These are phyloP conservation scores for Adela reaumurella DNA, from an alignment of 2,888 invertebrate genomes.

Conservation along the genomic window DNA sequence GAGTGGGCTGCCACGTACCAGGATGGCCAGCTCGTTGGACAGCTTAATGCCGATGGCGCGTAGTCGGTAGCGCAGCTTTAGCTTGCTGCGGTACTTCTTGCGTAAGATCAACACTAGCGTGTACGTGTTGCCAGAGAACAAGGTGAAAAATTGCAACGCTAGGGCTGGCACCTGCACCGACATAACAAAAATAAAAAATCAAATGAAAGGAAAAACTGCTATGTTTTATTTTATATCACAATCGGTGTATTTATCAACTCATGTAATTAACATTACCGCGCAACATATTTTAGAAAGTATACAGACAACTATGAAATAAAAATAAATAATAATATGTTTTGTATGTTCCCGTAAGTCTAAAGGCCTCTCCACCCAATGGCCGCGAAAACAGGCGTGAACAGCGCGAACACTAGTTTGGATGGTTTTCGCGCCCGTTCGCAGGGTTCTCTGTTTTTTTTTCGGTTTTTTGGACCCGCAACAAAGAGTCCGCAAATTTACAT, in stretches of 20 bases:
- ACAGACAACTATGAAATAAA: too few relatives aligned
- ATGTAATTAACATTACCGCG: too few relatives aligned
- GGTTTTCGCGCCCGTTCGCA: too few relatives aligned
- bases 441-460: too few relatives aligned
- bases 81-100: conserved; percentile 67
- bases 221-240: conserved; percentile 10
- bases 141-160: conserved; percentile 75
- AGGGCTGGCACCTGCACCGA: conserved; percentile 70
- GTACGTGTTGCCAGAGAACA: conserved; percentile 85
- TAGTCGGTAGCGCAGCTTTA: conserved; percentile 59
- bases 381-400: too few relatives aligned
- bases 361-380: too few relatives aligned
- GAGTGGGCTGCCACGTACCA: conserved; percentile 43
- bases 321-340: too few relatives aligned
- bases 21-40: conserved; percentile 38
- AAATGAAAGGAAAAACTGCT: conserved; percentile 22
- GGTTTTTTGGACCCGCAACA: too few relatives aligned
- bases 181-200: conserved; percentile 14
- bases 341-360: too few relatives aligned
- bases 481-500: too few relatives aligned
- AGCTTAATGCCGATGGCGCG: conserved; percentile 49
- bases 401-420: too few relatives aligned
- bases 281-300: too few relatives aligned
- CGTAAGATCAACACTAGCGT: conserved; percentile 86
- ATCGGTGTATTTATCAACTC: background rate